These are phyloP conservation scores for Clanis bilineata DNA, from an alignment of 2,888 invertebrate genomes.

Conservation along the genomic window DNA sequence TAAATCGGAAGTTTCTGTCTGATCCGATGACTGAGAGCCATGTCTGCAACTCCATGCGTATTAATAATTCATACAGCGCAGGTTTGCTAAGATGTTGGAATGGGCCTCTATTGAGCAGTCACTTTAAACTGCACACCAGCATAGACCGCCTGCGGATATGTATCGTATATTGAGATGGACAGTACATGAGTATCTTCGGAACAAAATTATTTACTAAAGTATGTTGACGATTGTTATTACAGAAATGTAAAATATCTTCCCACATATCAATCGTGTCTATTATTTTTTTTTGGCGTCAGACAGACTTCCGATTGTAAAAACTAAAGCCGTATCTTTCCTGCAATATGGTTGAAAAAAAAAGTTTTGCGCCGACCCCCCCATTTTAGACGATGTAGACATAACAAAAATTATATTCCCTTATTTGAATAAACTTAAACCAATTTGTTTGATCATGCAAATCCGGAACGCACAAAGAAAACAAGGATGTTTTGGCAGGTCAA, in stretches of 20 bases:
- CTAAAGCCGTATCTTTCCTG: no score
- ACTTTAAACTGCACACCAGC: background rate
- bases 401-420: no score
- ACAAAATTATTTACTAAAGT: no score
- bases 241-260: no score
- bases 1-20: slow-evolving; percentile 4
- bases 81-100: slow-evolving; percentile 11
- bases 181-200: background rate
- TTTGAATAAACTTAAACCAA: no score
- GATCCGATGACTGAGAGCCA: background rate
- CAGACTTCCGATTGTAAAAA: no score
- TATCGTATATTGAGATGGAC: background rate
- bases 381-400: no score
- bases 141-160: background rate
- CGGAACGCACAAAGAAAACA: slow-evolving; percentile 8
- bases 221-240: no score
- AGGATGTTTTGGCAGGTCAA: slow-evolving; percentile 32
- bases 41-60: background rate
- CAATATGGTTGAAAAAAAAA: no score
- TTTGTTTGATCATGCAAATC: slow-evolving; percentile 13
- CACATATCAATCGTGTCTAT: no score
- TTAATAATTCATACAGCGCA: slow-evolving; percentile 12
- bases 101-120: slow-evolving; percentile 9
- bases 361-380: no score
- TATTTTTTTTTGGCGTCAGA: no score